These are phyloP conservation scores for Macrobrachium rosenbergii DNA, from an alignment of 1,140 invertebrate genomes.

Conservation along the genomic window DNA sequence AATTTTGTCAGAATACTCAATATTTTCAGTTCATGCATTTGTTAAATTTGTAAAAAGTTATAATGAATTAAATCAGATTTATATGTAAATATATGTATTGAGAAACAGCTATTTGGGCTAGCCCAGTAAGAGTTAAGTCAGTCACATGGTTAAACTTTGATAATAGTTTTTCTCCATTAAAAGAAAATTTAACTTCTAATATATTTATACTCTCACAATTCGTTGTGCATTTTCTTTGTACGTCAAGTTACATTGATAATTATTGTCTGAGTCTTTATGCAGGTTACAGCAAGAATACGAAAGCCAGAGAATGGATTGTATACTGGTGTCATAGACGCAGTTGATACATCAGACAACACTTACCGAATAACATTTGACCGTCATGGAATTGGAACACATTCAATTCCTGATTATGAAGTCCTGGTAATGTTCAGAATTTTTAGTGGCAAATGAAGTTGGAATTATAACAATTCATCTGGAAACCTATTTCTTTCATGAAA, in stretches of 20 bases:
- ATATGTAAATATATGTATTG: too few relatives aligned
- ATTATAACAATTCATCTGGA: not conserved
- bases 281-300: slow-evolving; percentile 77
- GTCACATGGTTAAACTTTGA: not conserved
- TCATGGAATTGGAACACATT: slow-evolving; percentile 92
- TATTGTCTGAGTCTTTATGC: not conserved
- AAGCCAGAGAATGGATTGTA: slow-evolving; percentile 97
- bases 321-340: slow-evolving; percentile 90
- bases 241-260: slow-evolving; percentile 30
- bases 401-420: slow-evolving; percentile 97
- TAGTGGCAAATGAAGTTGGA: not conserved
- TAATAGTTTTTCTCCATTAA: too few relatives aligned
- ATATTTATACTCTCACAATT: too few relatives aligned
- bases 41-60: too few relatives aligned
- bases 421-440: slow-evolving; percentile 73
- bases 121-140: too few relatives aligned
- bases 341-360: slow-evolving; percentile 97
- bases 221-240: not conserved
- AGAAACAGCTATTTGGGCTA: too few relatives aligned
- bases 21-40: too few relatives aligned
- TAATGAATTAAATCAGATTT: too few relatives aligned
- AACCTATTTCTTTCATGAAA: not conserved
- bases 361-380: slow-evolving; percentile 98
- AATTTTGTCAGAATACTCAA: too few relatives aligned
- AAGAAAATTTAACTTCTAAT: too few relatives aligned